phyloP scores from a whole-genome alignment of 2,113 vertebrate species.

The Litocranius walleri region DNA sequence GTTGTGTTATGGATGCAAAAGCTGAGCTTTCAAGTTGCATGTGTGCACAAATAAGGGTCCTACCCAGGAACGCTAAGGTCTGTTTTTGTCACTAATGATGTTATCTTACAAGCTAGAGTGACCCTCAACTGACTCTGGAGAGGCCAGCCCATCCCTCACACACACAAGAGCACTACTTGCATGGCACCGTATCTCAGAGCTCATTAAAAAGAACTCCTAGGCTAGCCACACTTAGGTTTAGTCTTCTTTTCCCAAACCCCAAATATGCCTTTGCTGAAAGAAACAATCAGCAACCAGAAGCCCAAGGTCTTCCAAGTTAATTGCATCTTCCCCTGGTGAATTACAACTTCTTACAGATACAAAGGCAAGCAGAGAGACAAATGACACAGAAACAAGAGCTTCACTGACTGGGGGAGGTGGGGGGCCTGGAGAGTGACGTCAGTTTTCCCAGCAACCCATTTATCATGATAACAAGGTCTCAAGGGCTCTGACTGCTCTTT shows the following conservation, averaged over 20 bases:
- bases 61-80: background rate
- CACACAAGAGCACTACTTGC: background rate
- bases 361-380: slow-evolving; percentile 59
- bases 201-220: slow-evolving; percentile 36
- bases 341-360: slow-evolving; percentile 58
- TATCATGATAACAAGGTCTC: slow-evolving; percentile 66
- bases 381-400: slow-evolving; percentile 67
- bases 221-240: background rate
- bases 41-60: background rate
- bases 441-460: slow-evolving; percentile 69
- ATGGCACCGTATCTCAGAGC: background rate
- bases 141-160: background rate
- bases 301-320: slow-evolving; percentile 51
- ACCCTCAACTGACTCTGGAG: background rate
- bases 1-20: background rate
- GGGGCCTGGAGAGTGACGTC: slow-evolving; percentile 45
- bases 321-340: slow-evolving; percentile 48
- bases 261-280: background rate
- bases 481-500: slow-evolving; percentile 48
- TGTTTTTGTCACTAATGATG: background rate
- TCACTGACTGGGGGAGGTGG: background rate
- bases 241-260: background rate
- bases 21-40: slow-evolving; percentile 15
- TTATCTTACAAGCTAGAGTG: background rate
- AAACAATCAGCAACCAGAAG: slow-evolving; percentile 18